A percentile compares a stretch with the other conserved stretches of the same genome.
Evolutionary conservation across 2,113 vertebrate species (phyloP).

Genomic region (Sturnira hondurensis): DNA sequence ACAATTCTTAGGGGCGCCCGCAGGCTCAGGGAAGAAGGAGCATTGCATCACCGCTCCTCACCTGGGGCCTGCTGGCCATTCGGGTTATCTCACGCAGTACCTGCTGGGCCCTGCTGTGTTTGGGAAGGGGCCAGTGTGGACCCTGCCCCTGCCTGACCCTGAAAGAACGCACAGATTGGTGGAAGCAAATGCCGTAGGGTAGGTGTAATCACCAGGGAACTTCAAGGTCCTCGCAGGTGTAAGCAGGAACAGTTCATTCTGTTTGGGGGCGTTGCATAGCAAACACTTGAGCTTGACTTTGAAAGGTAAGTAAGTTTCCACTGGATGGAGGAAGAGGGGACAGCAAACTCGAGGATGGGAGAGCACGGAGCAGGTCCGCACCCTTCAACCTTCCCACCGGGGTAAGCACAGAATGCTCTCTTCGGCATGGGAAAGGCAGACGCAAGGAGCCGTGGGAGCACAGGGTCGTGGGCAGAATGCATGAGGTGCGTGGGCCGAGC

Average conservation of each 20-base stretch:
- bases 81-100: accelerated
- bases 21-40: background rate
- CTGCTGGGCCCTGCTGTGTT: background rate
- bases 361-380: background rate
- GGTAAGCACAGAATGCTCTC: background rate
- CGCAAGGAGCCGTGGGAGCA: background rate
- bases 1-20: background rate
- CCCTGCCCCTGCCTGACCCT: background rate
- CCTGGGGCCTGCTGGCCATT: background rate
- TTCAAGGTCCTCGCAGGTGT: background rate
- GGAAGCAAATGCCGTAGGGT: background rate
- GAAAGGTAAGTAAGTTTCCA: background rate
- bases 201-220: background rate
- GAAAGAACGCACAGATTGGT: background rate
- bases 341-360: background rate
- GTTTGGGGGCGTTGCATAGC: background rate
- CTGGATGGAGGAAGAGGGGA: background rate
- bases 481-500: too few species aligned
- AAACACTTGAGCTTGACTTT: background rate
- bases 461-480: background rate
- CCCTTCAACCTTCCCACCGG: background rate
- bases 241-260: background rate
- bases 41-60: accelerated
- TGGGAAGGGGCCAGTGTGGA: accelerated
- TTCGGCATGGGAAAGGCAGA: background rate